A percentile compares a stretch with the other conserved stretches of the same genome.
These are phyloP conservation scores for Erynnis tages DNA, from an alignment of 2,888 invertebrate genomes.

Conservation along the genomic window DNA sequence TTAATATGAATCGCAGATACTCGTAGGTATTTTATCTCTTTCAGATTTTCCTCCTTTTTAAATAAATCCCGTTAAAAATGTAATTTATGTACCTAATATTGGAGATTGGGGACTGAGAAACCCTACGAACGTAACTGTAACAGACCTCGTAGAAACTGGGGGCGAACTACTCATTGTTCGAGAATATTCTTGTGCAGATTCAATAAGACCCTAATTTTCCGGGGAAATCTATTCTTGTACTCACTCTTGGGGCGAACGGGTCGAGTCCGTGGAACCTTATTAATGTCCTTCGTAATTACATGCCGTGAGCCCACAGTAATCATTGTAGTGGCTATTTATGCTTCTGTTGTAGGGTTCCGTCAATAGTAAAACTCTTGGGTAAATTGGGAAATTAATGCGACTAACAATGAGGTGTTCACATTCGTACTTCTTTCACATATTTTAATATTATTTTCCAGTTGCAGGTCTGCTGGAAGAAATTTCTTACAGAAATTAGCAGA, in stretches of 20 bases:
- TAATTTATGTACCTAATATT: background rate
- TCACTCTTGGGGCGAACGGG: conserved; percentile 9
- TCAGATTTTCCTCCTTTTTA: background rate
- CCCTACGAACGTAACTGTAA: conserved; percentile 12
- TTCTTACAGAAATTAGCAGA: too few relatives aligned
- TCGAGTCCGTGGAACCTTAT: conserved; percentile 27
- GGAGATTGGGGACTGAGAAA: background rate
- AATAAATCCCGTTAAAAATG: background rate
- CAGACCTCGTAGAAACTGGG: conserved; percentile 10
- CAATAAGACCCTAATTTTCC: conserved; percentile 38
- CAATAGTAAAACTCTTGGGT: background rate
- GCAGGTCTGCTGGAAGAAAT: too few relatives aligned
- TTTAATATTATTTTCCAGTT: too few relatives aligned
- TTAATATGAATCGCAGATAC: too few relatives aligned
- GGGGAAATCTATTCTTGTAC: conserved; percentile 33
- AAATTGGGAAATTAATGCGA: too few relatives aligned
- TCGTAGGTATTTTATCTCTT: too few relatives aligned
- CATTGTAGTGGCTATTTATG: conserved; percentile 19
- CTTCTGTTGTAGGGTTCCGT: background rate
- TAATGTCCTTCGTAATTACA: conserved; percentile 21
- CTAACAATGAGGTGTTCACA: too few relatives aligned
- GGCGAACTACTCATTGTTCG: conserved; percentile 15
- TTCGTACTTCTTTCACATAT: too few relatives aligned
- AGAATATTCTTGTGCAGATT: conserved; percentile 26
- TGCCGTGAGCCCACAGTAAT: conserved; percentile 6